Evolutionary conservation across 1,140 invertebrate species (phyloP).

Genomic region (Leptinotarsa undecemlineata): DNA sequence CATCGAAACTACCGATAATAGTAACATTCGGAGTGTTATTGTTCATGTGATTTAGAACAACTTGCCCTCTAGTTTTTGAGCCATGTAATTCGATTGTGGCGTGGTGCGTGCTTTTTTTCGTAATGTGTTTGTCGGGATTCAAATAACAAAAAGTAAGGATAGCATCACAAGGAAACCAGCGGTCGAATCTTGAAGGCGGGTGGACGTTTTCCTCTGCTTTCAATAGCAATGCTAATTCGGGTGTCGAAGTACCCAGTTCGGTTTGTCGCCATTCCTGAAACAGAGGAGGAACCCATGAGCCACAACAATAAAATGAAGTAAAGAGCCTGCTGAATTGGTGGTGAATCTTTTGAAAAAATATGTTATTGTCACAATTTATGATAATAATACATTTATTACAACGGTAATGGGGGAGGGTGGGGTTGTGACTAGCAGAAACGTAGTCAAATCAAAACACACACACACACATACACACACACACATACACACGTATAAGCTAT

Average conservation of each 20-base stretch:
- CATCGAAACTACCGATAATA: slow-evolving; percentile 60
- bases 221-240: slow-evolving; percentile 60
- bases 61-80: slow-evolving; percentile 63
- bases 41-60: slow-evolving; percentile 63
- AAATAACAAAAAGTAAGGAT: slow-evolving; percentile 61
- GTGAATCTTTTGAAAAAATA: slow-evolving; percentile 22
- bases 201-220: slow-evolving; percentile 59
- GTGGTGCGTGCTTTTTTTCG: slow-evolving; percentile 51
- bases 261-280: slow-evolving; percentile 63
- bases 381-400: no score
- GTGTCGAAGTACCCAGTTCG: slow-evolving; percentile 55
- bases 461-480: no score
- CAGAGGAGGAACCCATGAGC: neutral
- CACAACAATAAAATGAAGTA: no score
- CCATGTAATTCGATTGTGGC: slow-evolving; percentile 63
- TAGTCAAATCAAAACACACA: no score
- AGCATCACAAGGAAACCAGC: slow-evolving; percentile 63
- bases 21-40: slow-evolving; percentile 59
- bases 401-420: no score
- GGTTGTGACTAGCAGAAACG: no score
- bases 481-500: no score
- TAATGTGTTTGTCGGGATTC: slow-evolving; percentile 52
- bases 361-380: no score
- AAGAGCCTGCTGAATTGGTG: slow-evolving; percentile 7
- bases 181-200: slow-evolving; percentile 43